phyloP scores from a whole-genome alignment of 2,797 vertebrate genomes.

The Falco cherrug region DNA sequence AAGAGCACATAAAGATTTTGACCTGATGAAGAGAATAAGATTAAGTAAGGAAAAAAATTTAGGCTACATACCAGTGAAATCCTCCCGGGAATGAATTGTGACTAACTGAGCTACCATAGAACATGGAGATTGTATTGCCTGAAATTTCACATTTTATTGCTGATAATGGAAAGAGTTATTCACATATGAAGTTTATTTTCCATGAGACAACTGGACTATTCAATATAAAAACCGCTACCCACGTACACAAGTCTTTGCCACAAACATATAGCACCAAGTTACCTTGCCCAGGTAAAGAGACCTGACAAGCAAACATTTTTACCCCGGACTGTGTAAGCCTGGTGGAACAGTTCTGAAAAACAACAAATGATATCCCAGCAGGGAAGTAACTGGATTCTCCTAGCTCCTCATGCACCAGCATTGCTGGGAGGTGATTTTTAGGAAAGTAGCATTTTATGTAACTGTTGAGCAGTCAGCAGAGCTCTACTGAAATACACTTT shows the following conservation, averaged over 20 bases:
- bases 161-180: background rate
- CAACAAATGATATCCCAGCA: conserved; percentile 9
- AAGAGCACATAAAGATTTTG: background rate
- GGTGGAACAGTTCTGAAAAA: background rate
- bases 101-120: background rate
- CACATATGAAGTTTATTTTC: background rate
- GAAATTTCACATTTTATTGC: background rate
- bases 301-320: background rate
- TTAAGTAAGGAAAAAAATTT: background rate
- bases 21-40: conserved; percentile 1
- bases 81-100: conserved; percentile 23
- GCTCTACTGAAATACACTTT: conserved; percentile 11
- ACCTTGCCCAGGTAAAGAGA: background rate
- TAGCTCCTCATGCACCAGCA: background rate
- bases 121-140: background rate
- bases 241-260: background rate
- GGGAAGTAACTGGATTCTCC: conserved; percentile 7
- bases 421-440: conserved; percentile 28
- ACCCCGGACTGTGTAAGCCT: background rate
- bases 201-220: background rate
- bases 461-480: conserved; percentile 36
- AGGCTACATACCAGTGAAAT: background rate
- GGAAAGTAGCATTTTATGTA: conserved; percentile 8
- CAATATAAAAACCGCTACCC: background rate
- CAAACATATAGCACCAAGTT: background rate